phyloP scores from a whole-genome alignment of 2,888 invertebrate species.

The Polymixis lichenea region DNA sequence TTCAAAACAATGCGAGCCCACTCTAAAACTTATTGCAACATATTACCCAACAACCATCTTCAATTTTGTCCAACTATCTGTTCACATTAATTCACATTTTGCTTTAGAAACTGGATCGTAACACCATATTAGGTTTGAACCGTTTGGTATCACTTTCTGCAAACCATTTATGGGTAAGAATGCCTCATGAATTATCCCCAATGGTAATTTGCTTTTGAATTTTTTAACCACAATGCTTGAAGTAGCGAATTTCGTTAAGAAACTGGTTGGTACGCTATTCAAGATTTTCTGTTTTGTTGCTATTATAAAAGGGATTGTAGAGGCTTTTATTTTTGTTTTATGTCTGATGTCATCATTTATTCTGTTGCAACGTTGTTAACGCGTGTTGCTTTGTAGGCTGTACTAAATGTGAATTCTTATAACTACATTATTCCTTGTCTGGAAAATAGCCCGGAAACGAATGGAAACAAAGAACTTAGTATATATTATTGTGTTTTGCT shows the following conservation, averaged over 20 bases:
- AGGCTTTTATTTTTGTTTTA: slow-evolving; percentile 53
- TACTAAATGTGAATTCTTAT: slow-evolving; percentile 13
- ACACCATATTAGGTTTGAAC: slow-evolving; percentile 75
- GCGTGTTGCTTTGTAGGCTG: slow-evolving; percentile 6
- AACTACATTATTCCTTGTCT: neutral
- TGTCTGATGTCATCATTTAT: slow-evolving; percentile 61
- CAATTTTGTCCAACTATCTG: slow-evolving; percentile 62
- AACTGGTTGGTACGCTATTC: slow-evolving; percentile 61
- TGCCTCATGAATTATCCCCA: slow-evolving; percentile 88
- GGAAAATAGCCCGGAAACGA: neutral
- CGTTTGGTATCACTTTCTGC: slow-evolving; percentile 87
- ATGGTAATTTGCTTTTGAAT: slow-evolving; percentile 71
- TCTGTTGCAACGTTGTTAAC: slow-evolving; percentile 36
- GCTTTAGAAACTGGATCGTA: slow-evolving; percentile 84
- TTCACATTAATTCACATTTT: slow-evolving; percentile 69
- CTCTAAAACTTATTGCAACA: slow-evolving; percentile 38
- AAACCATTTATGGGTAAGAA: slow-evolving; percentile 86
- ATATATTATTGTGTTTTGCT: neutral
- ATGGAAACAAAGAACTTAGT: neutral
- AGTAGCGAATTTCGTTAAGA: slow-evolving; percentile 57
- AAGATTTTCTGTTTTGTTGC: slow-evolving; percentile 56
- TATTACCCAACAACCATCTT: slow-evolving; percentile 60
- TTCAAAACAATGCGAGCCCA: slow-evolving; percentile 39
- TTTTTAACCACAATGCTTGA: slow-evolving; percentile 65
- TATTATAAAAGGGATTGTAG: slow-evolving; percentile 49